Evolutionary conservation across 2,797 vertebrate genomes (phyloP).

Genomic region (Phoxinus dragarum): DNA sequence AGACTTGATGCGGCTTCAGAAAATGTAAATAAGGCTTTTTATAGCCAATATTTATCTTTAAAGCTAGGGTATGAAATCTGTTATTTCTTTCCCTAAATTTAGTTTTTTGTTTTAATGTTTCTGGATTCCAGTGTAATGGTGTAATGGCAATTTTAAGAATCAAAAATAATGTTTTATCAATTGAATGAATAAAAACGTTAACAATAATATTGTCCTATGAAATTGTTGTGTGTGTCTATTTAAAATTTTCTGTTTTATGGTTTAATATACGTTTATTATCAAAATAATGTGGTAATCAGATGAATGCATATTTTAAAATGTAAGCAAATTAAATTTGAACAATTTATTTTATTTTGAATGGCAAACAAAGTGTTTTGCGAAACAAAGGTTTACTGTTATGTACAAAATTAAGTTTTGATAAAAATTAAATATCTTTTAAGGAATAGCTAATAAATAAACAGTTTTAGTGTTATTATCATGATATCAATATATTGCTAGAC

Average conservation of each 20-base stretch:
- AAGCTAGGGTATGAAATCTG: not conserved
- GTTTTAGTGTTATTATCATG: too few species aligned
- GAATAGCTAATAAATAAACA: too few species aligned
- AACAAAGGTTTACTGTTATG: not conserved
- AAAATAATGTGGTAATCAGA: not conserved
- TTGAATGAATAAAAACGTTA: not conserved
- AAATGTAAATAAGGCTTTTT: constrained; percentile 3
- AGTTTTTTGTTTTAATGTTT: not conserved
- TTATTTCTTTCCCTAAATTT: not conserved
- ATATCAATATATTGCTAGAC: too few species aligned
- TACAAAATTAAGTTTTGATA: not conserved
- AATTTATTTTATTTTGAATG: not conserved
- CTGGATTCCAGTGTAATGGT: not conserved
- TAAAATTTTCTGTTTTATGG: not conserved
- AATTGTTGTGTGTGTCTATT: not conserved
- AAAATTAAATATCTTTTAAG: not conserved
- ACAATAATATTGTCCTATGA: not conserved
- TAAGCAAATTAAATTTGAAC: not conserved
- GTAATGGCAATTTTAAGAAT: not conserved
- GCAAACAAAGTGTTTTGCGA: not conserved
- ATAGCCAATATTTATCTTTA: constrained; percentile 4
- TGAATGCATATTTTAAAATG: not conserved
- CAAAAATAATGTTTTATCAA: too few species aligned
- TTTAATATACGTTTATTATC: not conserved
- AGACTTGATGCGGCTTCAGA: not conserved